Percentiles rank a stretch among this genome's conserved stretches.
These are phyloP conservation scores for Diplazon laetatorius DNA, from an alignment of 2,888 invertebrate species.

Conservation along the genomic window DNA sequence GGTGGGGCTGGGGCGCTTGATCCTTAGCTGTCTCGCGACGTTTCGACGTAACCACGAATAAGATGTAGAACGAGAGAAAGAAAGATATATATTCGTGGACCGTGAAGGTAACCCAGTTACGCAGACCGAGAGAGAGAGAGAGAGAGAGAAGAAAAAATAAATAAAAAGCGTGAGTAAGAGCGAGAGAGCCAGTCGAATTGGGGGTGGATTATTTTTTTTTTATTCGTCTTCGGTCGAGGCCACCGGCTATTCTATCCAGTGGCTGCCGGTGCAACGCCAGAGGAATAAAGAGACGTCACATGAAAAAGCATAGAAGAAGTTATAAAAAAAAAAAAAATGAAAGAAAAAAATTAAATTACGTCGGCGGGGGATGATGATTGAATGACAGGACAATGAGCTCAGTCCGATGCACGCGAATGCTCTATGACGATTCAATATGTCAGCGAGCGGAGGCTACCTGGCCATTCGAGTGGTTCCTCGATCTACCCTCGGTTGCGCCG, in stretches of 20 bases:
- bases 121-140: slow-evolving; percentile 3
- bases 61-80: slow-evolving; percentile 20
- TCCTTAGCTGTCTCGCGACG: slow-evolving; percentile 20
- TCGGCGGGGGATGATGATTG: slow-evolving; percentile 81
- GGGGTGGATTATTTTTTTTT: slow-evolving; percentile 78
- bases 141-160: slow-evolving; percentile 50
- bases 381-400: slow-evolving; percentile 82
- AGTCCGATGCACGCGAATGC: slow-evolving; percentile 80
- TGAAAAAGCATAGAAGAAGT: slow-evolving; percentile 21
- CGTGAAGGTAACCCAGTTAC: slow-evolving; percentile 67
- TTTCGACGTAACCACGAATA: slow-evolving; percentile 17
- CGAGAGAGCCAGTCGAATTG: slow-evolving; percentile 73
- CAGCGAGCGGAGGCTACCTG: slow-evolving; percentile 62
- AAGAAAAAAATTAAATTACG: no score
- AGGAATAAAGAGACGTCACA: slow-evolving; percentile 42
- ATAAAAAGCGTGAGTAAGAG: background rate
- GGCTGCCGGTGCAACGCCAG: slow-evolving; percentile 39
- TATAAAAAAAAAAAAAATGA: slow-evolving; percentile 25
- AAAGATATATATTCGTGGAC: slow-evolving; percentile 61
- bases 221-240: slow-evolving; percentile 27
- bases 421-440: slow-evolving; percentile 82
- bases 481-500: slow-evolving; percentile 72
- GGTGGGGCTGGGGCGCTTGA: slow-evolving; percentile 34
- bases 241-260: slow-evolving; percentile 40
- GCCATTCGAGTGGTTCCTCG: slow-evolving; percentile 36